Evolutionary conservation across 2,888 invertebrate genomes (phyloP).

Genomic region (Cecidostiba fungosa): DNA sequence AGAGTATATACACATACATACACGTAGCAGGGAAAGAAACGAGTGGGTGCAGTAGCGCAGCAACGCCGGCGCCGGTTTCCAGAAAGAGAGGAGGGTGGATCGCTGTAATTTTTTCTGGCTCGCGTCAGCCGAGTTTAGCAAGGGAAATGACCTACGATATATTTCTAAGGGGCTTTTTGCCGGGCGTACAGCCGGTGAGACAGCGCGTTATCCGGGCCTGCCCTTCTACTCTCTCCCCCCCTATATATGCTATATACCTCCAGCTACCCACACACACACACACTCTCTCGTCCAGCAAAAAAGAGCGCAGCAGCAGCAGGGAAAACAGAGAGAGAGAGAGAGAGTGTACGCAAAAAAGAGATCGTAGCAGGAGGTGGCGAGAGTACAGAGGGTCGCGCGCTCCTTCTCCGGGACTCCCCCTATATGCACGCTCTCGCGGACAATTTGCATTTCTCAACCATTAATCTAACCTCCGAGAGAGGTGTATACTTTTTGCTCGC

Average conservation of each 20-base stretch:
- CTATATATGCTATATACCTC: conserved; percentile 14
- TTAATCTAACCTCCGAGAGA: conserved; percentile 75
- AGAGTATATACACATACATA: background rate
- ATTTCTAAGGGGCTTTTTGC: conserved; percentile 78
- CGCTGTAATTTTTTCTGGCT: conserved; percentile 70
- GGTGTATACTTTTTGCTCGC: conserved; percentile 3
- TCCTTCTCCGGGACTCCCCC: conserved; percentile 15
- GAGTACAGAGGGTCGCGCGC: background rate
- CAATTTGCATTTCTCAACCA: conserved; percentile 79
- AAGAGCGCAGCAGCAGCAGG: conserved; percentile 54
- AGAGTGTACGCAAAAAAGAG: background rate
- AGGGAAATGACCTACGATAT: conserved; percentile 79
- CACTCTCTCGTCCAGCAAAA: conserved; percentile 8
- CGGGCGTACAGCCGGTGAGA: conserved; percentile 70
- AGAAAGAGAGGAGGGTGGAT: conserved; percentile 60
- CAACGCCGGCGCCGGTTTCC: conserved; percentile 62
- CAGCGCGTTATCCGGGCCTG: conserved; percentile 67
- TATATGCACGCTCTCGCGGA: conserved; percentile 68
- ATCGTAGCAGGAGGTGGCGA: conserved; percentile 16
- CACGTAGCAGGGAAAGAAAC: conserved; percentile 39
- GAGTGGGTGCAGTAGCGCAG: conserved; percentile 3
- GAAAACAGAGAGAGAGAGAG: conserved; percentile 28
- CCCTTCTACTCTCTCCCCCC: conserved; percentile 56
- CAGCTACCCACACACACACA: background rate
- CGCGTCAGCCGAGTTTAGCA: conserved; percentile 72